Base-by-base conservation (phyloP, 1,140 invertebrate genomes). In the Apolygus lucorum region DNA sequence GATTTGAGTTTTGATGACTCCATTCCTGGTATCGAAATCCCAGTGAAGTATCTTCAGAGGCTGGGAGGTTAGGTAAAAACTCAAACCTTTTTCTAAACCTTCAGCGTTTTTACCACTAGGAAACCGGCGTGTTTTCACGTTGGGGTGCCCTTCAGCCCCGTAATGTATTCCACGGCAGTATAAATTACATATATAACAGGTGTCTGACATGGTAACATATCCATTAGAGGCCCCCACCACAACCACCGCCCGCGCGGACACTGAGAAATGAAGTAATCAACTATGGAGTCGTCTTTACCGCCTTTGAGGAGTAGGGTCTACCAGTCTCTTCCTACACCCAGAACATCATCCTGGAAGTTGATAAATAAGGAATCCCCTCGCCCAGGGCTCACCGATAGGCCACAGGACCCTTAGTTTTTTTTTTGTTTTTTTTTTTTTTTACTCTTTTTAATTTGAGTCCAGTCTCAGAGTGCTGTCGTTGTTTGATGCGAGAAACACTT, bases 211-310 rank as follows among this genome's bases (percentile, higher is more conserved):
- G 28, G 63, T 64, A 64, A 64, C 63, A 28, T 64, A 64, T 64
- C 63, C 63, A 64, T 64, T 64, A 27, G 54, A 22, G 22, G 54
- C 22, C 54, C 22, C 22, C 54, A 4, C 54, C 22, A 24, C 54
- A 4, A 4, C 54, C 8, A 49, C 17, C 34, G 8, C 4, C 22
- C 54, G 11, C 13, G 22, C 63, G 63, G 63, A 64, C 63, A 24
- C 28, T 64, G 63, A 64, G 63, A 64, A 64, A 64, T 64, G 63
- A 64, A 64, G 63, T 28, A 64, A 64, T 64, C 63, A 64, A 64
- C 25, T 64, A 4, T 26, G 8, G 63, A 64, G 63, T 59, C 54
- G 54, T 59, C 54, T 24, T 4, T 24, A 24, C 54, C 54, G 54
- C 54, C 54, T 59, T 59, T 59, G 11, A 24, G 22, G 22, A 22